These are phyloP conservation scores for Stigmatopora argus DNA, from an alignment of 2,113 vertebrate genomes.

Conservation along the genomic window DNA sequence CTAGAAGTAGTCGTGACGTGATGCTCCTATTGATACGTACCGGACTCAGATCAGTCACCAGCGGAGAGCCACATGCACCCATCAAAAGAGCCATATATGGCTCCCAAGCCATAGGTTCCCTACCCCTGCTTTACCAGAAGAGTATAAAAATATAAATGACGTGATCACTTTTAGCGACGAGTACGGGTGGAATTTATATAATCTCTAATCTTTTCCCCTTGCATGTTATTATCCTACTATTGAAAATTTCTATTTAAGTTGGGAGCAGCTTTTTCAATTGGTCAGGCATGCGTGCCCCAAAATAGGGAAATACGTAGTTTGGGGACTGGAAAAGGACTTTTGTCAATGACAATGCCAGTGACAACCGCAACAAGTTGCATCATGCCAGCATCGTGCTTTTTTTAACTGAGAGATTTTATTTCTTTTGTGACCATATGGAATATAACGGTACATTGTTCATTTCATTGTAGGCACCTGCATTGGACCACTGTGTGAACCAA, in stretches of 20 bases:
- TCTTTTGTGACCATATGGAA: constrained; percentile 5
- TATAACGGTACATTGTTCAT: not conserved
- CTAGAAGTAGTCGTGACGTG: no score
- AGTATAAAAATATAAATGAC: not conserved
- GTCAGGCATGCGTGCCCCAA: not conserved
- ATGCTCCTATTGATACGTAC: no score
- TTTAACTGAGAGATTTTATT: constrained; percentile 2
- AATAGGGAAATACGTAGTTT: constrained; percentile 1
- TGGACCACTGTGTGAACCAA: not conserved
- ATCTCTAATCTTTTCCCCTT: not conserved
- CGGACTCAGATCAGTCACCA: no score
- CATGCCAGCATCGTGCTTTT: not conserved
- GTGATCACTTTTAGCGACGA: not conserved
- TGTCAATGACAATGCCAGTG: constrained; percentile 3
- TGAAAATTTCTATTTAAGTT: not conserved
- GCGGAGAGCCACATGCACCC: no score
- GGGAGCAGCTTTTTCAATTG: not conserved
- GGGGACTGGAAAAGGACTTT: not conserved
- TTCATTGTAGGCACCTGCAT: not conserved
- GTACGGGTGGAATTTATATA: not conserved
- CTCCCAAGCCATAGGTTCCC: no score
- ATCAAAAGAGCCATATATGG: no score
- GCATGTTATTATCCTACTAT: not conserved
- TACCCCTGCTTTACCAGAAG: not conserved
- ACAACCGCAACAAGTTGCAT: constrained; percentile 6